Base-by-base conservation (phyloP, 2,113 vertebrate genomes). In the Chaetodon trifascialis region DNA sequence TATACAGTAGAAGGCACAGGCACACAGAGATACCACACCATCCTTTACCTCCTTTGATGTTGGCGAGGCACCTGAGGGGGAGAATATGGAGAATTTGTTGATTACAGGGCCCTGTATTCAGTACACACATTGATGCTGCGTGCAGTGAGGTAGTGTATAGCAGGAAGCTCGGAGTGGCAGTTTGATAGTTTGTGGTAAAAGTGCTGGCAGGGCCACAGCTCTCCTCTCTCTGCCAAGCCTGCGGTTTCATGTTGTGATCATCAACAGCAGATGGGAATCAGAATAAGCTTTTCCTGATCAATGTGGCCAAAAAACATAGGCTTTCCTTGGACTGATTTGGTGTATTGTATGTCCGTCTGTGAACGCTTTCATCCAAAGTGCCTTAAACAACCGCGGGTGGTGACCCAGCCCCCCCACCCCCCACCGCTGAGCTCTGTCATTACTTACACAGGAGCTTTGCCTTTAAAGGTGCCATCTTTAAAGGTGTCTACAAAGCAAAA, bases 31-130 rank as follows among this genome's bases (percentile, higher is more conserved):
- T 92, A 94, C 90, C 91, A 86, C 86, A 54, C 81, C 86, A 88
- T 73, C 88, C 78, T 89, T 89, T 76, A 79, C 64, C 70, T 80
- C 65, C 93, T 95, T 94, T 95, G 93, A 94, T 93, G 94, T 94
- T 56, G 55, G 83, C 64, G 89, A 82, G 82, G 60, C 82, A 82
- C 91, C 92, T 76, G 60, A 74, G 83, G 91, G 89, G 74, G 19
- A 30, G 65, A 78, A 89, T 86, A 91, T 86, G 91, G 91, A 90
- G 88, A 92, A 87, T 81, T 67, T 86, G 86, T 80, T 84, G 89
- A 92, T 92, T 93, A 88, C 73, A 86, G 84, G 85, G 88, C 91
- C 81, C 56, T 62, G 84, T 89, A 94, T 94, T 93, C 89, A 77
- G 87, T 67, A 87, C 91, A 80, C 85, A 89, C 80, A 83, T 59